Conservation (phyloP, 2,888 invertebrate species). For the Cremastobaeus sp. region DNA sequence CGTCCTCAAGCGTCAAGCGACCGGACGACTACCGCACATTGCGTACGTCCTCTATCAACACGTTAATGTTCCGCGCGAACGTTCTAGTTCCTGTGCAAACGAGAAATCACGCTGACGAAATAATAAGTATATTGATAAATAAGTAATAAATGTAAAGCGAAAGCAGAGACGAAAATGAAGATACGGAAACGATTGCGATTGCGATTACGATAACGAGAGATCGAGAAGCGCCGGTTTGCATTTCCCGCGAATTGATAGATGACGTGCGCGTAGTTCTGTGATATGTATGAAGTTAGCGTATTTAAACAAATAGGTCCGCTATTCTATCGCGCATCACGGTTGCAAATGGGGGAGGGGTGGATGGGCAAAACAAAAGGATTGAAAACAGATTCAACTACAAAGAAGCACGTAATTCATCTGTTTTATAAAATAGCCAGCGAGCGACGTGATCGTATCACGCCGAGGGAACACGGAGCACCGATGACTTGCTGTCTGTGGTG, state of each 20-base stretch:
- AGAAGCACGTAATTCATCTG: constrained; percentile 67
- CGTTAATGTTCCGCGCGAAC: constrained; percentile 24
- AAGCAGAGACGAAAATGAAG: not conserved
- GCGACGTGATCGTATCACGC: constrained; percentile 69
- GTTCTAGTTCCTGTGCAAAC: constrained; percentile 26
- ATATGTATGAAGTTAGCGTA: constrained; percentile 79
- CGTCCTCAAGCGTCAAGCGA: constrained; percentile 52
- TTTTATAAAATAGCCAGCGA: constrained; percentile 64
- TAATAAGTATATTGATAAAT: not conserved
- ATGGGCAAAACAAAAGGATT: constrained; percentile 50
- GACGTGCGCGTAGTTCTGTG: constrained; percentile 79
- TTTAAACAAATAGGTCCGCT: constrained; percentile 71
- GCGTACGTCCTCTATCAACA: constrained; percentile 70
- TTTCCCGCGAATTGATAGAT: constrained; percentile 70
- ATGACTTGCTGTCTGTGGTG: constrained; percentile 65
- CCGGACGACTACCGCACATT: constrained; percentile 74
- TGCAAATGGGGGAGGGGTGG: constrained; percentile 69
- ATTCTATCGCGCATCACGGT: constrained; percentile 72
- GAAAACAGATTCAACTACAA: constrained; percentile 39
- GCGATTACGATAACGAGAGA: too few relatives aligned
- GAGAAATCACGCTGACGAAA: constrained; percentile 4
- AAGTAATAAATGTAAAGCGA: not conserved
- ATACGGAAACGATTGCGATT: too few relatives aligned
- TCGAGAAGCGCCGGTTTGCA: constrained; percentile 19
- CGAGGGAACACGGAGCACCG: constrained; percentile 59